These are phyloP conservation scores for Talpa occidentalis DNA, from an alignment of 2,113 vertebrate species.

Conservation along the genomic window DNA sequence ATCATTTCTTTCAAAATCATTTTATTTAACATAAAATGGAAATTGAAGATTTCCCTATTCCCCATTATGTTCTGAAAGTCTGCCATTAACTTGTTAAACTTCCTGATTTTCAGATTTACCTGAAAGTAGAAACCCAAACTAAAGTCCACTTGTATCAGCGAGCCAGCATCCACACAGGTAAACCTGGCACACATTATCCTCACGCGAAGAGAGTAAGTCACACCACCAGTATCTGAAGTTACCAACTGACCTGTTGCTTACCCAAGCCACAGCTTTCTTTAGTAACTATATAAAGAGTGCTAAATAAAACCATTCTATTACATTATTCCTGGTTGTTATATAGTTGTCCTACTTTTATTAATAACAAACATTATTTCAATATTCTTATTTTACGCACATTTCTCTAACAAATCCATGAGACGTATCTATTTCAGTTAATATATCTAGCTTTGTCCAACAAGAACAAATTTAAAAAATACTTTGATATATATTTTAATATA, in stretches of 20 bases:
- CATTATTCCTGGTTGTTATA: background rate
- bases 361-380: background rate
- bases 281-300: background rate
- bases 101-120: slow-evolving; percentile 38
- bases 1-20: background rate
- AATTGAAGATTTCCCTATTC: background rate
- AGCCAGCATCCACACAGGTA: background rate
- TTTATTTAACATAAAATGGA: background rate
- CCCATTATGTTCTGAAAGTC: background rate
- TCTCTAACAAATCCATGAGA: background rate
- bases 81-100: background rate
- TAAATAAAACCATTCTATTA: background rate
- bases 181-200: background rate
- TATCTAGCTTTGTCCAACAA: background rate
- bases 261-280: background rate
- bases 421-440: background rate
- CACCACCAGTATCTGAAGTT: background rate
- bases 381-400: background rate
- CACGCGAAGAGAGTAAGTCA: background rate
- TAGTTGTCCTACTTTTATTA: background rate
- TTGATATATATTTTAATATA: background rate
- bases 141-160: background rate
- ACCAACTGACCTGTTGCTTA: background rate
- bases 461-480: background rate
- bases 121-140: background rate